These are phyloP conservation scores for Acromyrmex echinatior DNA, from an alignment of 1,140 invertebrate genomes.

Conservation along the genomic window DNA sequence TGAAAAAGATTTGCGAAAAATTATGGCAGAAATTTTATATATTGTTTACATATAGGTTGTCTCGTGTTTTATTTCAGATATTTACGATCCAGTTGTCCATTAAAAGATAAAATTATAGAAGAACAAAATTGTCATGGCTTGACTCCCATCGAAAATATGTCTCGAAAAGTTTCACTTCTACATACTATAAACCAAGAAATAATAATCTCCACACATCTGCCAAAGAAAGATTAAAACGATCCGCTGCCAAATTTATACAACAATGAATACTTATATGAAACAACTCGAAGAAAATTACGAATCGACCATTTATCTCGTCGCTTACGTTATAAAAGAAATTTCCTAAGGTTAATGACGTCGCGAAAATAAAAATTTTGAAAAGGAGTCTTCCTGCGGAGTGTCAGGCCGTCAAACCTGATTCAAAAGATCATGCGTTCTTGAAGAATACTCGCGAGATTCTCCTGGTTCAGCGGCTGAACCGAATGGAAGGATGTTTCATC, in stretches of 20 bases:
- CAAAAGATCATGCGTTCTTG: background rate
- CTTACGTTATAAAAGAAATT: background rate
- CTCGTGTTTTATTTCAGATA: slow-evolving; percentile 20
- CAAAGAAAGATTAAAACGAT: background rate
- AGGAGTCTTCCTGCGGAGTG: background rate
- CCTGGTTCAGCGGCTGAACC: slow-evolving; percentile 68
- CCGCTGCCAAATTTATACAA: background rate
- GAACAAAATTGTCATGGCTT: background rate
- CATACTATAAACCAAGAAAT: background rate
- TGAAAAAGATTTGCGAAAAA: background rate
- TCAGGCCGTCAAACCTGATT: slow-evolving; percentile 53
- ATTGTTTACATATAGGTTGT: background rate
- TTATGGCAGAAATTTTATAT: background rate
- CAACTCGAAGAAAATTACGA: background rate
- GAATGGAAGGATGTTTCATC: slow-evolving; percentile 83
- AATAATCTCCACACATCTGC: background rate
- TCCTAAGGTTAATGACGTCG: background rate
- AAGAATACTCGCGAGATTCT: slow-evolving; percentile 23
- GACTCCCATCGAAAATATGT: background rate
- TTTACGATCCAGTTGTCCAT: background rate
- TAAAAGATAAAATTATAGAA: background rate
- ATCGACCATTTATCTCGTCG: background rate
- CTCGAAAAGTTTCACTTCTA: background rate
- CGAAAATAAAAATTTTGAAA: background rate
- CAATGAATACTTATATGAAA: background rate